phyloP scores from a whole-genome alignment of 2,888 invertebrate species.

The Ophion ventricosus region DNA sequence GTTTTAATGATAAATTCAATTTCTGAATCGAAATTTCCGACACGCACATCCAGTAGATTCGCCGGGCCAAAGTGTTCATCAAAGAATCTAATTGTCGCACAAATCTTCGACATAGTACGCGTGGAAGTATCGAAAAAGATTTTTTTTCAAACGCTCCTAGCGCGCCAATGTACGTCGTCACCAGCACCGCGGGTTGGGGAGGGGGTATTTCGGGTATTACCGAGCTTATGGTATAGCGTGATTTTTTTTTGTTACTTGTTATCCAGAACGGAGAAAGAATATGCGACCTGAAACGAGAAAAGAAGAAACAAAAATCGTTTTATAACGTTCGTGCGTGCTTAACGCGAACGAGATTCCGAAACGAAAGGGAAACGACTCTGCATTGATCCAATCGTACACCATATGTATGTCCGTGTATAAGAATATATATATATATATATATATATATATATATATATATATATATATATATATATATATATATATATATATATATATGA shows the following conservation, averaged over 20 bases:
- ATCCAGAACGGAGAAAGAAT: not conserved
- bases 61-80: too few relatives aligned
- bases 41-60: too few relatives aligned
- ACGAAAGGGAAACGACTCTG: slow-evolving; percentile 67
- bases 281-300: not conserved
- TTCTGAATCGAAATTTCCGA: too few relatives aligned
- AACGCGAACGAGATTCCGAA: slow-evolving; percentile 42
- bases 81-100: too few relatives aligned
- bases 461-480: not conserved
- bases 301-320: slow-evolving; percentile 17
- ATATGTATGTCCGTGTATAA: slow-evolving; percentile 11
- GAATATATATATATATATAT: slow-evolving; percentile 9
- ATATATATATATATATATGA: not conserved
- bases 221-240: not conserved
- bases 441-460: slow-evolving; percentile 17
- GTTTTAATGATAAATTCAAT: too few relatives aligned
- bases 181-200: too few relatives aligned
- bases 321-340: slow-evolving; percentile 43
- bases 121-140: too few relatives aligned
- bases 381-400: slow-evolving; percentile 37
- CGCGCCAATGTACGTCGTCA: too few relatives aligned
- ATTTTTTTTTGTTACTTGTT: slow-evolving; percentile 19
- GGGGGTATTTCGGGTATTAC: not conserved
- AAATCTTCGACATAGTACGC: too few relatives aligned
- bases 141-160: too few relatives aligned